phyloP scores from a whole-genome alignment of 2,113 vertebrate species.

The Naja naja region DNA sequence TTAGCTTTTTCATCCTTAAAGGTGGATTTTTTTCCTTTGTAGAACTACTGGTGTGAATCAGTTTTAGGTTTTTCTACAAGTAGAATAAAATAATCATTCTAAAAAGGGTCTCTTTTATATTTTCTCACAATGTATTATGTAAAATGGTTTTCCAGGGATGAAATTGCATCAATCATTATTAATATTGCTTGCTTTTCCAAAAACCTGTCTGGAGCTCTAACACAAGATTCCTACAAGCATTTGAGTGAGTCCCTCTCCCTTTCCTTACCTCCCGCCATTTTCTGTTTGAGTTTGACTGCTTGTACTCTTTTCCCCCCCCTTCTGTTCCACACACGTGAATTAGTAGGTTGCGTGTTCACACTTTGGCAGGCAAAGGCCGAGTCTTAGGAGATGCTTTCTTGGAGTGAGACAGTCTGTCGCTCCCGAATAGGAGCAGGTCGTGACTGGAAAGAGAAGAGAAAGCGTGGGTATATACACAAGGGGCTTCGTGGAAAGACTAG shows the following conservation, averaged over 20 bases:
- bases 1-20: not conserved
- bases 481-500: not conserved
- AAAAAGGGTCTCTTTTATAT: not conserved
- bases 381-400: not conserved
- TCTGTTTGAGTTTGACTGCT: not conserved
- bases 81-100: not conserved
- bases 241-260: not conserved
- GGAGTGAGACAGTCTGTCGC: not conserved
- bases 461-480: not conserved
- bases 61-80: not conserved
- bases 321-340: not conserved
- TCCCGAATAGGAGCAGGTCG: not conserved
- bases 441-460: not conserved
- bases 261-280: not conserved
- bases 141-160: not conserved
- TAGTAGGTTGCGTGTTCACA: not conserved
- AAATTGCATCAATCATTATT: not conserved
- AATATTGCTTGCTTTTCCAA: not conserved
- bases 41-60: not conserved
- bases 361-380: not conserved
- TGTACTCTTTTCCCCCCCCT: not conserved
- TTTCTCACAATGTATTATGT: not conserved
- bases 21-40: not conserved
- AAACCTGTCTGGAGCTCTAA: not conserved
- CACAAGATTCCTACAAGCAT: not conserved